A percentile compares a stretch with the other conserved stretches of the same genome.
These are phyloP conservation scores for Styela clava DNA, from an alignment of 23 tunicate species.

Conservation along the genomic window DNA sequence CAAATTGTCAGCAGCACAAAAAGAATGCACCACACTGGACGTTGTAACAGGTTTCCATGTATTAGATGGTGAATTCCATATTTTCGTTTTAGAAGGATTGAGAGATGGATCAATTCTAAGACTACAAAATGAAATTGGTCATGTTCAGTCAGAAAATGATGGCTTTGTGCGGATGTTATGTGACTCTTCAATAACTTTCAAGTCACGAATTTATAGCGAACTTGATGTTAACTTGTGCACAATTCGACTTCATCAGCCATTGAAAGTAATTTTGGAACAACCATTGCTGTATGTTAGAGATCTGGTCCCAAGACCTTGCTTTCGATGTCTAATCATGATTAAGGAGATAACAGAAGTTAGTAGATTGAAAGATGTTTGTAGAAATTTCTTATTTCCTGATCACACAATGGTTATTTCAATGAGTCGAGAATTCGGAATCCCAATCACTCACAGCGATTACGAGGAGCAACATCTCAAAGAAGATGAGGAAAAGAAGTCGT, in stretches of 20 bases:
- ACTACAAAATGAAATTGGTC: constrained; percentile 16
- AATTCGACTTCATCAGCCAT: constrained; percentile 65
- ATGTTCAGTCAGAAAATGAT: background rate
- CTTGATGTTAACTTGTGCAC: constrained; percentile 83
- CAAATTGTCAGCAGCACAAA: constrained; percentile 68
- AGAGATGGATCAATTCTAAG: constrained; percentile 7
- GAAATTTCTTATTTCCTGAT: constrained; percentile 61
- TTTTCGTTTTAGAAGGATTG: constrained; percentile 84
- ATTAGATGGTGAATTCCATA: constrained; percentile 77
- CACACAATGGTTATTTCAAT: constrained; percentile 75
- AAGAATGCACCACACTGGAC: constrained; percentile 51
- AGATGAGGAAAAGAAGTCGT: background rate
- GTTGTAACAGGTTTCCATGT: constrained; percentile 91
- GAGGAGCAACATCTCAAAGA: constrained; percentile 47
- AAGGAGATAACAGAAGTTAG: constrained; percentile 49
- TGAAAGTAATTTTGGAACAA: constrained; percentile 52
- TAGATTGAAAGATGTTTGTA: constrained; percentile 51
- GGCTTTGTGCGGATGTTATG: constrained; percentile 36
- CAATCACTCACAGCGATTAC: constrained; percentile 77
- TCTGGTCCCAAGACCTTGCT: constrained; percentile 59
- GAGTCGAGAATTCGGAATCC: constrained; percentile 85
- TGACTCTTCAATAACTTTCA: constrained; percentile 69
- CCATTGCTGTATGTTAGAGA: constrained; percentile 85
- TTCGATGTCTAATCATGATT: constrained; percentile 65
- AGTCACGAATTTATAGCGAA: constrained; percentile 49